Evolutionary conservation across 2,888 invertebrate species (phyloP).

Genomic region (Endotricha flammealis): DNA sequence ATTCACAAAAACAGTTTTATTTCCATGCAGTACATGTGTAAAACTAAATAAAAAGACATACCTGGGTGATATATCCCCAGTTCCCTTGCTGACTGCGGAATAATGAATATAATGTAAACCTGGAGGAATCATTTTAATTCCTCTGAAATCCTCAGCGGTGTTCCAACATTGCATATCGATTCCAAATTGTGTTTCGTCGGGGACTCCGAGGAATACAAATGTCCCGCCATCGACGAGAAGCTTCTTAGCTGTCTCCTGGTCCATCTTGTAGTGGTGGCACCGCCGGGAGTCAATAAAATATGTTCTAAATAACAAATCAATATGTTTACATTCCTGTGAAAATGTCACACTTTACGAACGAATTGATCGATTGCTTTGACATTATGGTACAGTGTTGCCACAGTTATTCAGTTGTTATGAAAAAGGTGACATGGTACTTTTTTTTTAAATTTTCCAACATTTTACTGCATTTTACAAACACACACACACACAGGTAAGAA

Average conservation of each 20-base stretch:
- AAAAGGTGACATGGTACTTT: no score
- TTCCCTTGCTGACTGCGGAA: conserved; percentile 80
- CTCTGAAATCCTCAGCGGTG: conserved; percentile 93
- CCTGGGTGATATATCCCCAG: conserved; percentile 83
- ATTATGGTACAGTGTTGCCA: no score
- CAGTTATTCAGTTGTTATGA: no score
- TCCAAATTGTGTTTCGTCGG: conserved; percentile 96
- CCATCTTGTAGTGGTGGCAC: conserved; percentile 71
- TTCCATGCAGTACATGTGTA: no score
- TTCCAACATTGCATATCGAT: conserved; percentile 91
- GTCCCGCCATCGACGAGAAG: conserved; percentile 90
- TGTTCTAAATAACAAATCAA: conserved; percentile 40
- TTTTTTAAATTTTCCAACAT: no score
- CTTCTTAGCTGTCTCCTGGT: conserved; percentile 85
- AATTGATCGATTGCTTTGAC: no score
- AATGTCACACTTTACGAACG: conserved; percentile 18
- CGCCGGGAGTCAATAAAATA: conserved; percentile 31
- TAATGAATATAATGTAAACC: conserved; percentile 96
- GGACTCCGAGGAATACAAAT: conserved; percentile 90
- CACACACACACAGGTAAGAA: no score
- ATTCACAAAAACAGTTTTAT: no score
- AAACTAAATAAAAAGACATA: conserved; percentile 40
- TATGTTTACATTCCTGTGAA: conserved; percentile 48
- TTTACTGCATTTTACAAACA: no score
- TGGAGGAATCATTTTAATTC: conserved; percentile 99